phyloP scores from a whole-genome alignment of 2,797 vertebrate genomes.

The Chanos chanos region DNA sequence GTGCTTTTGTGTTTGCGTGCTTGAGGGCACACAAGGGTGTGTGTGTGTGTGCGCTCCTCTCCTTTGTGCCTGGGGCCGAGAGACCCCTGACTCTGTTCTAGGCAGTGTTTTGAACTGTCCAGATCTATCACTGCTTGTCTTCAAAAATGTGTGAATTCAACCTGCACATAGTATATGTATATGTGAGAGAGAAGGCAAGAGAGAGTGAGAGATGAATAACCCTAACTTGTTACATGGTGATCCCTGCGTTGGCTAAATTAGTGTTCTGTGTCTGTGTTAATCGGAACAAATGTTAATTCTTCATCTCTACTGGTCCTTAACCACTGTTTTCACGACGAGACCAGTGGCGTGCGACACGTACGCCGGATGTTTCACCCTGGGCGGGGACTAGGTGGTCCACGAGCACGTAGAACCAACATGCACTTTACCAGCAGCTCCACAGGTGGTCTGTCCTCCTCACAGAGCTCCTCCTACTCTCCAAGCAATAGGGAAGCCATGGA shows the following conservation, averaged over 20 bases:
- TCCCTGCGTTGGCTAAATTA: background rate
- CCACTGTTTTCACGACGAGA: slow-evolving; percentile 81
- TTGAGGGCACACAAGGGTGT: background rate
- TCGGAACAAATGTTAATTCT: too few relatives aligned
- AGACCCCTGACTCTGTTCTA: too few relatives aligned
- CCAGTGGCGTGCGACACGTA: slow-evolving; percentile 97
- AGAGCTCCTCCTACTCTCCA: slow-evolving; percentile 98
- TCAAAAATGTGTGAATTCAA: too few relatives aligned
- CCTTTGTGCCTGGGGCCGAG: too few relatives aligned
- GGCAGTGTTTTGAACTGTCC: too few relatives aligned
- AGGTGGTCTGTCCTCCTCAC: slow-evolving; percentile 93
- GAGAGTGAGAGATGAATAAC: too few relatives aligned
- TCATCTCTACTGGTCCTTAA: slow-evolving; percentile 73
- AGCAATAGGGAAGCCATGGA: slow-evolving; percentile 99
- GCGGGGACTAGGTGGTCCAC: slow-evolving; percentile 90
- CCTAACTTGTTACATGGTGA: too few relatives aligned
- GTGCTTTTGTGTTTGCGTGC: background rate
- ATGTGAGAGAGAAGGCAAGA: too few relatives aligned
- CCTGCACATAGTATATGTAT: too few relatives aligned
- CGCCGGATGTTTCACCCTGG: slow-evolving; percentile 99
- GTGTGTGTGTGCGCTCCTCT: background rate
- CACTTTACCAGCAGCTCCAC: slow-evolving; percentile 99
- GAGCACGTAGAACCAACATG: slow-evolving; percentile 98
- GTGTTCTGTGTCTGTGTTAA: background rate
- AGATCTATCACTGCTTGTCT: too few relatives aligned